phyloP scores from a whole-genome alignment of 2,797 vertebrate species.

The Pipistrellus kuhlii region DNA sequence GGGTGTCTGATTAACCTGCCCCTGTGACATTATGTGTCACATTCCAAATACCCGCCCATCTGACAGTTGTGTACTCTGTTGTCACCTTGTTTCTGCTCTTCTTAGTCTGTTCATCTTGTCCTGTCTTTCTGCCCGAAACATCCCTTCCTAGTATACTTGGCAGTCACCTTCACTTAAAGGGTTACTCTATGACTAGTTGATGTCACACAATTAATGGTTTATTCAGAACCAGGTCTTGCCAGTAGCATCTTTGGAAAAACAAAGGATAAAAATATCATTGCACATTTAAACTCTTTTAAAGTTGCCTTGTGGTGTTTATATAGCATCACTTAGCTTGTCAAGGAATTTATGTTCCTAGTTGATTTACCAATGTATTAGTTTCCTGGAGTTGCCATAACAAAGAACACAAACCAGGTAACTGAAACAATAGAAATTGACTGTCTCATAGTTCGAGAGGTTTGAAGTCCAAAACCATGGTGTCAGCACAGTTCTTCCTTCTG shows the following conservation, averaged over 20 bases:
- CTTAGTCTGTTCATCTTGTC: neutral
- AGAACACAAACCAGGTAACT: neutral
- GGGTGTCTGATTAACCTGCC: neutral
- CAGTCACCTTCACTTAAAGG: constrained; percentile 18
- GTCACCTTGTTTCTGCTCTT: neutral
- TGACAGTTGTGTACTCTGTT: neutral
- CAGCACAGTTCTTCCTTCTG: neutral
- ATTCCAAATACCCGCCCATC: neutral
- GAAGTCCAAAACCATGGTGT: neutral
- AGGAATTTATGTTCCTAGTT: constrained; percentile 26
- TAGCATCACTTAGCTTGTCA: neutral
- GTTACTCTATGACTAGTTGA: constrained; percentile 12
- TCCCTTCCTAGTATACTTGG: neutral
- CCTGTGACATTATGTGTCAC: neutral
- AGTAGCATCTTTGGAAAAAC: constrained; percentile 48
- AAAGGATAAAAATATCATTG: constrained; percentile 41
- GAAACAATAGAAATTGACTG: neutral
- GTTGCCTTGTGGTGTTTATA: constrained; percentile 17
- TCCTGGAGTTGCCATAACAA: neutral
- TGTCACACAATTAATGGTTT: constrained; percentile 27
- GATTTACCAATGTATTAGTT: neutral
- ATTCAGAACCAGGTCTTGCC: constrained; percentile 10
- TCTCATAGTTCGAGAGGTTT: neutral
- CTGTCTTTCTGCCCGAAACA: neutral
- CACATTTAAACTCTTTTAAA: constrained; percentile 29